These are phyloP conservation scores for Ornithoptera alexandrae DNA, from an alignment of 2,888 invertebrate species.

Conservation along the genomic window DNA sequence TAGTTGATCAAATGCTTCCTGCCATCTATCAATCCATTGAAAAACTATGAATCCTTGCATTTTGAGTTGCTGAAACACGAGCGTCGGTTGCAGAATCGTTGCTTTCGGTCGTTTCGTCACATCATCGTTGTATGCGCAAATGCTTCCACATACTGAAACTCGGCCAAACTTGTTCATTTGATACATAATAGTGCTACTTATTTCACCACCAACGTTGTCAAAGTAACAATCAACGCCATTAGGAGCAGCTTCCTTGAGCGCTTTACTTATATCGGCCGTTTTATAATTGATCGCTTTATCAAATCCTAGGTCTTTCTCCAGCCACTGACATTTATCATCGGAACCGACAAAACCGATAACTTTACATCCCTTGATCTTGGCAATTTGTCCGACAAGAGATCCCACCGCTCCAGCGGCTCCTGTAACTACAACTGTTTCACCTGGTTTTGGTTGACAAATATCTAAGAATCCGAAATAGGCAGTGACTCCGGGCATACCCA, in stretches of 20 bases:
- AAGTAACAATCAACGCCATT: conserved; percentile 86
- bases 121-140: conserved; percentile 59
- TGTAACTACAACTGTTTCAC: conserved; percentile 83
- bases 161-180: conserved; percentile 76
- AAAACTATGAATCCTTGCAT: conserved; percentile 81
- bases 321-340: conserved; percentile 84
- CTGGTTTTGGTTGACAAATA: conserved; percentile 82
- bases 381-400: conserved; percentile 85
- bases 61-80: conserved; percentile 80
- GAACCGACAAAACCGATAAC: conserved; percentile 84
- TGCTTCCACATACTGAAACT: conserved; percentile 53
- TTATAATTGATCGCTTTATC: conserved; percentile 86
- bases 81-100: conserved; percentile 71
- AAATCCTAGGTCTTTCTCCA: conserved; percentile 81
- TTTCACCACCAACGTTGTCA: conserved; percentile 85
- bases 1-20: conserved; percentile 81
- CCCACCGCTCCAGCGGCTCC: conserved; percentile 87
- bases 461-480: conserved; percentile 84
- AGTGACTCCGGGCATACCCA: conserved; percentile 84
- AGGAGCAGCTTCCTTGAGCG: conserved; percentile 81
- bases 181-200: conserved; percentile 76
- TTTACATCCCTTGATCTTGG: conserved; percentile 79
- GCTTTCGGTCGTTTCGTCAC: conserved; percentile 48
- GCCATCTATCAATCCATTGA: conserved; percentile 69
- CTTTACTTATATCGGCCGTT: conserved; percentile 68